Evolutionary conservation across 2,797 vertebrate species (phyloP), one percentile per base, ranked within the genome.

Genomic region (Scolopax rusticola): DNA sequence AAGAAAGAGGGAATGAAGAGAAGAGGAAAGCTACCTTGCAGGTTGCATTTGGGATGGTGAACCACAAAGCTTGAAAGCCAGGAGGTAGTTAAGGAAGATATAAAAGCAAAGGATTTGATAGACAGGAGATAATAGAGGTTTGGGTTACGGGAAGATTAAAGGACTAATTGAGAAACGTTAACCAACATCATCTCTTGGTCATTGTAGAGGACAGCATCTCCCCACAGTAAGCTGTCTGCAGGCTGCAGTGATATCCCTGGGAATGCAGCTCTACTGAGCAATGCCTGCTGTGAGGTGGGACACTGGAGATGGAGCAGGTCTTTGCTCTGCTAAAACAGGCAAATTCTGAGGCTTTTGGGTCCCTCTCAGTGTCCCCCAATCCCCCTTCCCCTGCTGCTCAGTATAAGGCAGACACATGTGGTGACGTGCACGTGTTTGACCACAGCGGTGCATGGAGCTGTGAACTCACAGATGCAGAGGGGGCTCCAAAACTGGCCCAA

Each of bases 1-100:
- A 56, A 47, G 53, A 60, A 79, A 17, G 28, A 65, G n/a, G 28
- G 27, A 71, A 57, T 48, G 51, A n/a, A 84, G 59, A 30, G 25
- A 82, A 3, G 6, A 47, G 43, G 23, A 38, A 71, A 64, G 13
- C 0, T 0, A 30, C 8, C 59, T 25, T 50, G 30, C 2, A 65
- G 41, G 61, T 79, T 6, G 3, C 5, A 6, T 50, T 23, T 36
- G 50, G 15, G 48, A 45, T 50, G 0, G 1, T 45, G 41, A 91
- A 56, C 28, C 4, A 2, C n/a, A 57, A 53, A 68, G 30, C 30
- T 1, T 27, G 16, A 56, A 68, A 60, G 20, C 21, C 45, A 38
- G 17, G 10, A 80, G 50, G 25, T 18, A 10, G 40, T 28, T 69
- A 41, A 80, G 16, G 45, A 75, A 83, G 51, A 30, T 18, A 40